Percentiles rank a stretch among this genome's conserved stretches.
Evolutionary conservation across 2,797 vertebrate species (phyloP).

Genomic region (Falco berigora): DNA sequence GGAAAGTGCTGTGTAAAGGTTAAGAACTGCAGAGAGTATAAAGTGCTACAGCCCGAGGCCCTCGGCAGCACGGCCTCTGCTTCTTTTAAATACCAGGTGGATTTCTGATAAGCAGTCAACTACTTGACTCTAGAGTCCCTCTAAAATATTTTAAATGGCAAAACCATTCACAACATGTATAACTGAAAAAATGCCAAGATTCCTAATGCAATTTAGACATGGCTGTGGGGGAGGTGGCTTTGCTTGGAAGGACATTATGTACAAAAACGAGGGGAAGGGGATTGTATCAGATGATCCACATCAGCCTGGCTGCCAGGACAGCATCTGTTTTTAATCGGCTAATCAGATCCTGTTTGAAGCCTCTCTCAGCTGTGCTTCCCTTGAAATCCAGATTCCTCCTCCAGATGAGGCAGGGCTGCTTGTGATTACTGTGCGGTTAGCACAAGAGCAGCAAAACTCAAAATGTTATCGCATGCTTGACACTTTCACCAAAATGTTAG

Average conservation of each 20-base stretch:
- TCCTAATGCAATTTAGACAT: constrained; percentile 39
- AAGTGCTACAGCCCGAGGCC: neutral
- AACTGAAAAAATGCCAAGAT: constrained; percentile 40
- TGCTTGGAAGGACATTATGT: constrained; percentile 62
- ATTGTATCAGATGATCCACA: constrained; percentile 32
- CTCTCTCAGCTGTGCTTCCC: constrained; percentile 49
- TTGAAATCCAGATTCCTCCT: neutral
- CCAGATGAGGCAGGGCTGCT: neutral
- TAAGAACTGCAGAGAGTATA: neutral
- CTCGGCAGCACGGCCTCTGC: neutral
- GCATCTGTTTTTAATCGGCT: constrained; percentile 44
- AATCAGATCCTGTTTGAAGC: constrained; percentile 36
- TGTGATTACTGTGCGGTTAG: neutral
- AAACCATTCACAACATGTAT: constrained; percentile 5
- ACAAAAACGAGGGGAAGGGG: constrained; percentile 34
- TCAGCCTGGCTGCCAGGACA: constrained; percentile 36
- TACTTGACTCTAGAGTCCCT: neutral
- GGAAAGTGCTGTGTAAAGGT: neutral
- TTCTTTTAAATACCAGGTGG: neutral
- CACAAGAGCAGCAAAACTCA: neutral
- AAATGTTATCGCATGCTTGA: rapidly evolving
- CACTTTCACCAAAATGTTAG: neutral
- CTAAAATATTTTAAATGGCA: constrained; percentile 17
- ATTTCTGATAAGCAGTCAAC: neutral
- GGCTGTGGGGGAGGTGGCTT: constrained; percentile 28